Conservation (phyloP, 2,797 vertebrate genomes). For the Triplophysa bombifrons region DNA sequence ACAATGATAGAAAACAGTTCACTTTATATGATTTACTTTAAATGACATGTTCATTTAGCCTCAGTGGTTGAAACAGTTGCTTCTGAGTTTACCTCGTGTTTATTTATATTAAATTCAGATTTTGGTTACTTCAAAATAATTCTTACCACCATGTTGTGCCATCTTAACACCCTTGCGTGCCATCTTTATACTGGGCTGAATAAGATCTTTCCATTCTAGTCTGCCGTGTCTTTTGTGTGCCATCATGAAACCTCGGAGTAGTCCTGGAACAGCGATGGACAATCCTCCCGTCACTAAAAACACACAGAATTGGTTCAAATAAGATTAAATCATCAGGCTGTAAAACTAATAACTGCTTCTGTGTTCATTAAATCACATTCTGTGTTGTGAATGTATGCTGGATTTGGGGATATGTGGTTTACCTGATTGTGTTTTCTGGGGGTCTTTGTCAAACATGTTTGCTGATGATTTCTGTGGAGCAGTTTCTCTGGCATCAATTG, state of each 20-base stretch:
- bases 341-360: background rate
- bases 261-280: slow-evolving; percentile 91
- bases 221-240: slow-evolving; percentile 89
- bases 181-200: slow-evolving; percentile 89
- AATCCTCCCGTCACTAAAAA: slow-evolving; percentile 70
- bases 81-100: no score
- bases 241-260: slow-evolving; percentile 90
- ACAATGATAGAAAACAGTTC: no score
- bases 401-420: background rate
- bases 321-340: background rate
- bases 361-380: background rate
- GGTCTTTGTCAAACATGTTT: slow-evolving; percentile 86
- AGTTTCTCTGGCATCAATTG: slow-evolving; percentile 89
- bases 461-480: slow-evolving; percentile 78
- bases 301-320: background rate
- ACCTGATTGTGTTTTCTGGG: slow-evolving; percentile 83
- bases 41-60: no score
- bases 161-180: slow-evolving; percentile 85
- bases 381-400: background rate
- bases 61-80: no score
- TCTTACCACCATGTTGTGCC: slow-evolving; percentile 83
- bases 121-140: no score
- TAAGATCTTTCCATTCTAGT: slow-evolving; percentile 89
- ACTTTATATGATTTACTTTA: no score
- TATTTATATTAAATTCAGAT: no score